A percentile compares a stretch with the other conserved stretches of the same genome.
These are phyloP conservation scores for Acleris sparsana DNA, from an alignment of 2,888 invertebrate species.

Conservation along the genomic window DNA sequence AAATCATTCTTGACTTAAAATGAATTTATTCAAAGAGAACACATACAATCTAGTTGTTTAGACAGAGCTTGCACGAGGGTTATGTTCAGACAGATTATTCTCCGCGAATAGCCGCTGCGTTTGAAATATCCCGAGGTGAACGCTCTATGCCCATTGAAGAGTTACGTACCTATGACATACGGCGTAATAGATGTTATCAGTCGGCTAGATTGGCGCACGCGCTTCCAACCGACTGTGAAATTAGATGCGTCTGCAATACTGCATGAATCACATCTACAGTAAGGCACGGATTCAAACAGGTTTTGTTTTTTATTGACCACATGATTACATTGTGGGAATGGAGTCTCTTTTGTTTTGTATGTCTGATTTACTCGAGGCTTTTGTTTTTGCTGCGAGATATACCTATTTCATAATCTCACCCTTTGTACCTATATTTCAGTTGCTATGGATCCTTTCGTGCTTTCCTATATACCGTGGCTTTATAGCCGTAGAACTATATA, in stretches of 20 bases:
- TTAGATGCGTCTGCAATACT: slow-evolving; percentile 39
- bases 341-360: too few relatives aligned
- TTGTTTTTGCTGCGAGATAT: too few relatives aligned
- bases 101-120: not conserved
- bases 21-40: not conserved
- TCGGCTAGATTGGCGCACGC: slow-evolving; percentile 40
- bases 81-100: not conserved
- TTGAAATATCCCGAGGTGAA: slow-evolving; percentile 22
- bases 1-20: not conserved
- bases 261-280: slow-evolving; percentile 23
- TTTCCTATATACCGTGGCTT: too few relatives aligned
- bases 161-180: slow-evolving; percentile 13
- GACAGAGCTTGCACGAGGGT: too few relatives aligned
- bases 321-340: too few relatives aligned
- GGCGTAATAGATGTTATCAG: slow-evolving; percentile 21
- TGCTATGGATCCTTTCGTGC: too few relatives aligned
- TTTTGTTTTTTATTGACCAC: too few relatives aligned
- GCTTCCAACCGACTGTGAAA: slow-evolving; percentile 44
- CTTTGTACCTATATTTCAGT: too few relatives aligned
- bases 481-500: too few relatives aligned
- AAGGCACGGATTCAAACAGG: too few relatives aligned
- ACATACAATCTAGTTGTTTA: not conserved
- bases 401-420: too few relatives aligned
- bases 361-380: too few relatives aligned
- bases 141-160: slow-evolving; percentile 16